Evolutionary conservation across 92 coral and sea anemone species (phyloP).

Genomic region (Siderastrea siderea): DNA sequence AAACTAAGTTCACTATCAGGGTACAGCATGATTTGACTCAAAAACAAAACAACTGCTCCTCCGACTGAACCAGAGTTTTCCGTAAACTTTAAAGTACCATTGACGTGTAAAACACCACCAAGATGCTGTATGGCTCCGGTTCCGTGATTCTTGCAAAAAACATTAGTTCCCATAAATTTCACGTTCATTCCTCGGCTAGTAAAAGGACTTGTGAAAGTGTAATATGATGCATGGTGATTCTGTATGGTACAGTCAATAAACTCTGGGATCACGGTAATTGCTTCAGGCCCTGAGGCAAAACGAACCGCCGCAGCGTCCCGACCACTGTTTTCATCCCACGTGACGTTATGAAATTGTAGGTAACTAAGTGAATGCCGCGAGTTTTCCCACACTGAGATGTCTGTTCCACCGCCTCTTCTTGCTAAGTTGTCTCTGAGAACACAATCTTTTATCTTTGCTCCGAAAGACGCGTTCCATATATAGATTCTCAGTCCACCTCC

Average conservation of each 20-base stretch:
- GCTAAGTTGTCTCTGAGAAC: constrained; percentile 77
- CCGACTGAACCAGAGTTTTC: constrained; percentile 79
- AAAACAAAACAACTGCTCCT: constrained; percentile 77
- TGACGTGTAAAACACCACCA: constrained; percentile 72
- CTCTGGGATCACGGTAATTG: constrained; percentile 70
- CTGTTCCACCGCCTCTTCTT: constrained; percentile 82
- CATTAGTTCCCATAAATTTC: constrained; percentile 75
- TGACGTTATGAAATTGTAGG: constrained; percentile 64
- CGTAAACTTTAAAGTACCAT: constrained; percentile 74
- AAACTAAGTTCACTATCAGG: constrained; percentile 84
- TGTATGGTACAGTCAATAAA: constrained; percentile 79
- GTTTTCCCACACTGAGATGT: constrained; percentile 60
- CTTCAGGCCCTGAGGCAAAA: constrained; percentile 76
- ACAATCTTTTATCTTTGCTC: constrained; percentile 54
- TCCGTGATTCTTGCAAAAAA: constrained; percentile 70
- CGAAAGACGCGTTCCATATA: constrained; percentile 67
- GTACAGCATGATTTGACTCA: constrained; percentile 83
- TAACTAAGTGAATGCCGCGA: too few relatives aligned
- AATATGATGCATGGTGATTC: constrained; percentile 51
- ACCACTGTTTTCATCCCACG: constrained; percentile 62
- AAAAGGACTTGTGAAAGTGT: constrained; percentile 79
- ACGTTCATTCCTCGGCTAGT: constrained; percentile 79
- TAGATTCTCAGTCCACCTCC: constrained; percentile 87
- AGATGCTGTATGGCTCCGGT: constrained; percentile 82
- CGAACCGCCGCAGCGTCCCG: constrained; percentile 80